phyloP scores from a whole-genome alignment of 1,140 invertebrate genomes.

The Hypsibius dujardini region DNA sequence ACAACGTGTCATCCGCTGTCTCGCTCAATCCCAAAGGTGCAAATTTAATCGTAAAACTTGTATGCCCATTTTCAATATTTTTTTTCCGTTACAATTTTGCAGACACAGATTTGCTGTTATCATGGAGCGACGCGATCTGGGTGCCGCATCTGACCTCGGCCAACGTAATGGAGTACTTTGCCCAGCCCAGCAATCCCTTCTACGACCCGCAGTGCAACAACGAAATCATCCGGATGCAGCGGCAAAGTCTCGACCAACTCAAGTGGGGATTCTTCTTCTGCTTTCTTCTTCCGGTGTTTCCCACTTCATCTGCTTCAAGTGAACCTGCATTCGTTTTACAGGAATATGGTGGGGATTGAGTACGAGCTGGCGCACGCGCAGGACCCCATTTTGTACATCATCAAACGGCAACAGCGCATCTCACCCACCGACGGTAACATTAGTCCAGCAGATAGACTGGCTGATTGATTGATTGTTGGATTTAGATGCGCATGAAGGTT shows the following conservation, averaged over 20 bases:
- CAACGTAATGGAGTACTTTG: slow-evolving; percentile 92
- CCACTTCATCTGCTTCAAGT: too few relatives aligned
- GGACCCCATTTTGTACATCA: slow-evolving; percentile 91
- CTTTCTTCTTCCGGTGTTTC: slow-evolving; percentile 23
- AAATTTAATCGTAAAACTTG: not conserved
- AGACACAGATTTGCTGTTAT: slow-evolving; percentile 46
- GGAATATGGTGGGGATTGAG: slow-evolving; percentile 85
- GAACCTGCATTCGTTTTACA: too few relatives aligned
- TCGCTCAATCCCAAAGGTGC: slow-evolving; percentile 1
- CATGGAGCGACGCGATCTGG: slow-evolving; percentile 85
- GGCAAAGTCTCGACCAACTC: slow-evolving; percentile 65
- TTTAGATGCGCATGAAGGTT: too few relatives aligned
- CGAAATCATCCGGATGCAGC: slow-evolving; percentile 88
- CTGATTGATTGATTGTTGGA: too few relatives aligned
- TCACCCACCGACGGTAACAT: slow-evolving; percentile 53
- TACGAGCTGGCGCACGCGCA: slow-evolving; percentile 85
- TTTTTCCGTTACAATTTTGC: too few relatives aligned
- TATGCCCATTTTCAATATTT: not conserved
- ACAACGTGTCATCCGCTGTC: not conserved
- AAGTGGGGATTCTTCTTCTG: slow-evolving; percentile 44
- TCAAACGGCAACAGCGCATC: slow-evolving; percentile 81
- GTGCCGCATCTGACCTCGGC: slow-evolving; percentile 68
- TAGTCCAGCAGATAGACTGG: too few relatives aligned
- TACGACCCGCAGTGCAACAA: slow-evolving; percentile 91
- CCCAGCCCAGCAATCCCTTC: slow-evolving; percentile 80